Percentiles rank a stretch among this genome's conserved stretches.
Conservation (phyloP, 1,140 invertebrate genomes). For the Steinernema feltiae region DNA sequence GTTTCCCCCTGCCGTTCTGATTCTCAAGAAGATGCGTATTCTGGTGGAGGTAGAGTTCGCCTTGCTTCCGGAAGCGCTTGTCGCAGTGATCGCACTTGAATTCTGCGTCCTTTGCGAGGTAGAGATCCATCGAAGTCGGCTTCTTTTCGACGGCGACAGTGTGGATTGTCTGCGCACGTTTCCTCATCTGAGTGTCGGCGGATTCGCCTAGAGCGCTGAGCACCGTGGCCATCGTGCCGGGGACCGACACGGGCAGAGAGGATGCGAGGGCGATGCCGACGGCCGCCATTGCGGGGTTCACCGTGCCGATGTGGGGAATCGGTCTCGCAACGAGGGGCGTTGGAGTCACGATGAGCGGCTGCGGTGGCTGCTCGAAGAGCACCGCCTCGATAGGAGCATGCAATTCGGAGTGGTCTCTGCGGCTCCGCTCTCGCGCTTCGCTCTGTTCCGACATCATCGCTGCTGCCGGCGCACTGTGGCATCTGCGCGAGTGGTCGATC, state of each 20-base stretch:
- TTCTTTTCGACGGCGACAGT: not conserved
- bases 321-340: not conserved
- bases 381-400: no score
- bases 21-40: constrained; percentile 54
- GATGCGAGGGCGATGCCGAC: not conserved
- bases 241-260: not conserved
- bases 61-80: constrained; percentile 49
- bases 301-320: not conserved
- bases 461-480: constrained; percentile 35
- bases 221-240: not conserved
- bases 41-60: constrained; percentile 46
- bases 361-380: not conserved
- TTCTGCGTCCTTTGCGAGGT: constrained; percentile 28
- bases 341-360: not conserved
- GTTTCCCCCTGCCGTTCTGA: constrained; percentile 17
- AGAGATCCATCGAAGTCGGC: not conserved
- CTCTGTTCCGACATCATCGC: constrained; percentile 32
- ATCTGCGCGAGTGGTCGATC: constrained; percentile 5
- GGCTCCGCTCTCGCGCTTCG: constrained; percentile 2
- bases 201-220: not conserved
- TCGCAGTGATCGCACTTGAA: constrained; percentile 46
- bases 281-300: not conserved
- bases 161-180: not conserved
- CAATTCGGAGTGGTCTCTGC: no score
- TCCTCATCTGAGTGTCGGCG: not conserved